These are phyloP conservation scores for Atherinosoma microstoma DNA, from an alignment of 2,797 vertebrate genomes.

Conservation along the genomic window DNA sequence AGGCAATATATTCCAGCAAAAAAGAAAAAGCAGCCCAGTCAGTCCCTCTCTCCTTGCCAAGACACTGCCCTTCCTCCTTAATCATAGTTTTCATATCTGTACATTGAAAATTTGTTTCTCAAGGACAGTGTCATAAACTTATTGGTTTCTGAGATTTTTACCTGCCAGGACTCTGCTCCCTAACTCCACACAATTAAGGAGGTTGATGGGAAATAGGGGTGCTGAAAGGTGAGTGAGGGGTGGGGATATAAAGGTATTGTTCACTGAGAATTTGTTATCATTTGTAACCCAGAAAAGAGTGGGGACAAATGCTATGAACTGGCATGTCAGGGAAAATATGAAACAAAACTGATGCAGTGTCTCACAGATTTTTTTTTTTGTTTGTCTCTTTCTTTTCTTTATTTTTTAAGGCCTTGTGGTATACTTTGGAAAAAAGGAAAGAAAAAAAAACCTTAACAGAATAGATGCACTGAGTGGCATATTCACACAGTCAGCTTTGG, in stretches of 20 bases:
- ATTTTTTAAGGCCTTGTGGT: not conserved
- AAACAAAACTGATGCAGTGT: constrained; percentile 69
- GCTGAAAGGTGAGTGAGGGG: constrained; percentile 60
- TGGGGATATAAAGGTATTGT: constrained; percentile 37
- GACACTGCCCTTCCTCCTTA: constrained; percentile 87
- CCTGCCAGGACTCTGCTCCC: constrained; percentile 86
- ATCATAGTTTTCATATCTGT: constrained; percentile 98
- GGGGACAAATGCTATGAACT: not conserved
- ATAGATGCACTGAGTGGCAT: no score
- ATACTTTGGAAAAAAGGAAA: not conserved
- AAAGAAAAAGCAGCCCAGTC: constrained; percentile 46
- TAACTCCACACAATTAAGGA: constrained; percentile 91
- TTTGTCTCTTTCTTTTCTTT: no score
- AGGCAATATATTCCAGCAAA: constrained; percentile 41
- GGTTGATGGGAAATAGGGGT: constrained; percentile 38
- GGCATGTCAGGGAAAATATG: constrained; percentile 73
- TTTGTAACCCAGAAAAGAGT: constrained; percentile 16
- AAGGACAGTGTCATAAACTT: constrained; percentile 98
- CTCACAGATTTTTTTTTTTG: not conserved
- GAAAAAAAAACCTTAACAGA: not conserved
- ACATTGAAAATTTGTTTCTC: constrained; percentile 95
- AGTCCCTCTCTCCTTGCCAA: constrained; percentile 82
- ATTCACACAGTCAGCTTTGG: no score
- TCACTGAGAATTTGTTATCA: constrained; percentile 24
- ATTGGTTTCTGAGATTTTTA: constrained; percentile 91